Conservation (phyloP, 2,113 vertebrate species). For the Engystomops pustulosus region DNA sequence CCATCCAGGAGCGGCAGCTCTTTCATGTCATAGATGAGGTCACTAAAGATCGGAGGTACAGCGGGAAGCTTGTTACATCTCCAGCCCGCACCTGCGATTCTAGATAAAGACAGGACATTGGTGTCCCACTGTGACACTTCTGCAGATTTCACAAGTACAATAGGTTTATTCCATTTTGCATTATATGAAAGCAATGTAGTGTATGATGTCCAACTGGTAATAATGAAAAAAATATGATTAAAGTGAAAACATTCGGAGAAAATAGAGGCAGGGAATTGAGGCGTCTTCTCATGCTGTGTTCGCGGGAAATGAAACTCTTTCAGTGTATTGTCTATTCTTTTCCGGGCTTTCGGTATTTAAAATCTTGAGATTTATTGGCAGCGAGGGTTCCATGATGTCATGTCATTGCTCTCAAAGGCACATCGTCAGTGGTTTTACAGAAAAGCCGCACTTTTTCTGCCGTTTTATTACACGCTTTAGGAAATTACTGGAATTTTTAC, state of each 20-base stretch:
- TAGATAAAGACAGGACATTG: constrained; percentile 53
- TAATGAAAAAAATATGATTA: constrained; percentile 64
- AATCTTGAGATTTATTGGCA: not conserved
- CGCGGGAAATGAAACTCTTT: constrained; percentile 59
- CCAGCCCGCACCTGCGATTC: constrained; percentile 27
- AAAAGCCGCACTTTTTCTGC: no score
- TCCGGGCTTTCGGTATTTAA: constrained; percentile 17
- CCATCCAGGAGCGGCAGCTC: not conserved
- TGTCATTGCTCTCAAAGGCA: not conserved
- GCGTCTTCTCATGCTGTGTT: constrained; percentile 54
- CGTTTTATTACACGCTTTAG: no score
- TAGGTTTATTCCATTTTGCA: constrained; percentile 50
- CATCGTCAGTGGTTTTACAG: no score
- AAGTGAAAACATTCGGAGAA: constrained; percentile 54
- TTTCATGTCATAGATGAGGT: constrained; percentile 51
- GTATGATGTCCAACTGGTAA: constrained; percentile 50
- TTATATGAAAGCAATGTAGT: constrained; percentile 25
- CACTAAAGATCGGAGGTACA: not conserved
- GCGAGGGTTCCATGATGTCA: not conserved
- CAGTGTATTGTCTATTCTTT: constrained; percentile 32
- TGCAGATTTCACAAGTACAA: constrained; percentile 53
- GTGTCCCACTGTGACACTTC: constrained; percentile 27
- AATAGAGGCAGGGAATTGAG: constrained; percentile 60
- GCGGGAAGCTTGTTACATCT: constrained; percentile 33
- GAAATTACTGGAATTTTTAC: no score